These are phyloP conservation scores for Pongo pygmaeus DNA, from an alignment of 2,113 vertebrate species.

Conservation along the genomic window DNA sequence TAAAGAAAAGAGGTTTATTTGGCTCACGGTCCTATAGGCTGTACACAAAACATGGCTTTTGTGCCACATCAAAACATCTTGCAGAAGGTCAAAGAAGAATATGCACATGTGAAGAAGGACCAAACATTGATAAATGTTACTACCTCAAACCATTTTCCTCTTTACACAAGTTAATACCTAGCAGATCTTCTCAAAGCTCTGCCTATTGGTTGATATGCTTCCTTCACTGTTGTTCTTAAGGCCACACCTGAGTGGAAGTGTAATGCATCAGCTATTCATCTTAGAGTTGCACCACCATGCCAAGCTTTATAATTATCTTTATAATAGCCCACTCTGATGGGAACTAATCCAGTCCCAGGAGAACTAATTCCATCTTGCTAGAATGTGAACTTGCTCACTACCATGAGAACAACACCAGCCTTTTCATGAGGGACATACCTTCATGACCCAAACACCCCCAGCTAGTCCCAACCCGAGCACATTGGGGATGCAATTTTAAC, in stretches of 20 bases:
- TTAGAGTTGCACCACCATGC: neutral
- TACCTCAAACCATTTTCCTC: neutral
- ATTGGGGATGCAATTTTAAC: neutral
- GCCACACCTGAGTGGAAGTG: neutral
- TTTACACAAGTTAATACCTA: slow-evolving; percentile 24
- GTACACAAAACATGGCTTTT: neutral
- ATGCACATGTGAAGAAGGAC: neutral
- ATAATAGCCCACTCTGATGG: neutral
- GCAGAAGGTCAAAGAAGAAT: neutral
- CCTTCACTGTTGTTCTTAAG: neutral
- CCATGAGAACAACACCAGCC: neutral
- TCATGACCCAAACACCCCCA: neutral
- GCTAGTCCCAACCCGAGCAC: neutral
- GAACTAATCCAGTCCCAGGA: neutral
- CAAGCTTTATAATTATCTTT: neutral
- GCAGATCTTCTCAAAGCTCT: neutral
- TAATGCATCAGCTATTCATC: neutral
- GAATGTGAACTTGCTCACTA: neutral
- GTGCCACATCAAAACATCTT: neutral
- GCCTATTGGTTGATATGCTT: neutral
- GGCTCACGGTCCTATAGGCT: neutral
- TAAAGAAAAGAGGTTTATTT: neutral
- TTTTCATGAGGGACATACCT: neutral
- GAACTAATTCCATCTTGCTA: neutral
- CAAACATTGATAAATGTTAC: neutral